Percentiles rank a stretch among this genome's conserved stretches.
Conservation (phyloP, 2,888 invertebrate species). For the Toxonevra muliebris region DNA sequence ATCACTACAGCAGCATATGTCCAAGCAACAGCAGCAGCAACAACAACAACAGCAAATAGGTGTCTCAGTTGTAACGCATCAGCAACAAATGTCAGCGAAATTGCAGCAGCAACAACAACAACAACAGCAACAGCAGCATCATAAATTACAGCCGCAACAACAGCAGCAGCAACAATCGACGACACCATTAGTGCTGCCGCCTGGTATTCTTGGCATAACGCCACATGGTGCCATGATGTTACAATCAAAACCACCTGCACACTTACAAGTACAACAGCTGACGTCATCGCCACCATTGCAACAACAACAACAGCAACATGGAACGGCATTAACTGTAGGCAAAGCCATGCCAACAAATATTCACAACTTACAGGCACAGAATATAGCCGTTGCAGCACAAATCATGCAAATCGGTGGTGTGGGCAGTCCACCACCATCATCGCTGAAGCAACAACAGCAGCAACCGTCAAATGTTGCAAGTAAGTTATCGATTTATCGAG, state of each 20-base stretch:
- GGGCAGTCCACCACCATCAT: constrained; percentile 68
- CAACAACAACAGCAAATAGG: constrained; percentile 38
- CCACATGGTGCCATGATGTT: constrained; percentile 51
- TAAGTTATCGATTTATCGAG: constrained; percentile 39
- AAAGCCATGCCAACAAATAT: constrained; percentile 55
- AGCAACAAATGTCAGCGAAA: constrained; percentile 43
- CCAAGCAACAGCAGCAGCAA: constrained; percentile 35
- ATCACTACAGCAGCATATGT: constrained; percentile 27
- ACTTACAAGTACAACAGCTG: constrained; percentile 56
- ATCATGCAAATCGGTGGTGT: constrained; percentile 67
- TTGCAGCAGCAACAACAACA: constrained; percentile 50
- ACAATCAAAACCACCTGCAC: constrained; percentile 51
- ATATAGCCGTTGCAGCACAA: constrained; percentile 56
- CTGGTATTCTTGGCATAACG: constrained; percentile 56
- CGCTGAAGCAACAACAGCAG: constrained; percentile 46
- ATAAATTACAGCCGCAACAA: constrained; percentile 49
- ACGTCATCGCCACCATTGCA: constrained; percentile 55
- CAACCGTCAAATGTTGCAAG: constrained; percentile 63
- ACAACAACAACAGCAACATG: constrained; percentile 39
- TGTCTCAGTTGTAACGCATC: constrained; percentile 48
- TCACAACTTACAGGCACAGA: constrained; percentile 51
- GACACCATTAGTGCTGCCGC: constrained; percentile 45
- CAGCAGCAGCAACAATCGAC: constrained; percentile 44
- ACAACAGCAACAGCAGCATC: constrained; percentile 44
- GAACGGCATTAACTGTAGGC: constrained; percentile 38